These are phyloP conservation scores for Vimba vimba DNA, from an alignment of 2,113 vertebrate genomes.

Conservation along the genomic window DNA sequence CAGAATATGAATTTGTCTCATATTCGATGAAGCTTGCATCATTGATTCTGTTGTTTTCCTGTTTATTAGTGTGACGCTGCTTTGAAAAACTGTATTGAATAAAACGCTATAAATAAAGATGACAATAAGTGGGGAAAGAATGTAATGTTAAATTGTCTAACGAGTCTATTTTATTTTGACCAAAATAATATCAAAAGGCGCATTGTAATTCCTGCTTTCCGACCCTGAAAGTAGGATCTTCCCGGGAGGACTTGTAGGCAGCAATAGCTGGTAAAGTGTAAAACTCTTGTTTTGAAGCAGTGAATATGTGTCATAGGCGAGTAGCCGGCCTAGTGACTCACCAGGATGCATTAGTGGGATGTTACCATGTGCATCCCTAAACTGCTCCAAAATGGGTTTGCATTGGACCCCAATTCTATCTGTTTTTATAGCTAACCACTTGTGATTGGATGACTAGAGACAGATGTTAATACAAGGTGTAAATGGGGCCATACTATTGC, in stretches of 20 bases:
- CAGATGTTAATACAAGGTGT: not conserved
- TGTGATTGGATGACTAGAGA: not conserved
- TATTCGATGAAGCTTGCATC: too few relatives aligned
- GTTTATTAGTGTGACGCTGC: too few relatives aligned
- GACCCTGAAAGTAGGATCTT: not conserved
- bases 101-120: too few relatives aligned
- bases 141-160: not conserved
- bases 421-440: conserved; percentile 13
- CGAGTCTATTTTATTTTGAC: not conserved
- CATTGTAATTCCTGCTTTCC: not conserved
- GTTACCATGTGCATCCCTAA: too few relatives aligned
- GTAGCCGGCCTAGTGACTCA: not conserved
- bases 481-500: not conserved
- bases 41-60: too few relatives aligned
- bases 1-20: too few relatives aligned
- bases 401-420: not conserved
- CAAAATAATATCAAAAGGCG: not conserved
- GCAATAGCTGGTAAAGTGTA: not conserved
- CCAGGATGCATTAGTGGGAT: not conserved
- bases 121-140: too few relatives aligned
- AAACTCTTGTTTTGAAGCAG: not conserved
- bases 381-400: too few relatives aligned
- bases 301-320: not conserved
- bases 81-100: too few relatives aligned
- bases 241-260: not conserved